Evolutionary conservation across 2,888 invertebrate genomes (phyloP).

Genomic region (Melieria picta): DNA sequence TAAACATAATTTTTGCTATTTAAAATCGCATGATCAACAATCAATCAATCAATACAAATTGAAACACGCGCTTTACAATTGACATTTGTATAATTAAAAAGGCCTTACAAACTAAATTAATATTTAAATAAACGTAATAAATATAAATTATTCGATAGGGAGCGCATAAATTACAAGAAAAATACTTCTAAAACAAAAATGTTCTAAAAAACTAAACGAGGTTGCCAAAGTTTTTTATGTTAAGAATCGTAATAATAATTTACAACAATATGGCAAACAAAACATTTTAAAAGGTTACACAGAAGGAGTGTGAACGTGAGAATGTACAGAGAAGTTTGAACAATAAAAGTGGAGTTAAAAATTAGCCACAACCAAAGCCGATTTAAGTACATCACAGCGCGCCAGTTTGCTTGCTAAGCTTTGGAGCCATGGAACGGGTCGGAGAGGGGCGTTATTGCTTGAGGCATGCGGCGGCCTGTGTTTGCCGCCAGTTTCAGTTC

Average conservation of each 20-base stretch:
- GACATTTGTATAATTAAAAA: too few relatives aligned
- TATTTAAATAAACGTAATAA: too few relatives aligned
- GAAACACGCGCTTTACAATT: too few relatives aligned
- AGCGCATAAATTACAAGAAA: too few relatives aligned
- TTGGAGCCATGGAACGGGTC: neutral
- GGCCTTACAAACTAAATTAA: too few relatives aligned
- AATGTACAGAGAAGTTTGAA: neutral
- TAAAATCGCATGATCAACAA: too few relatives aligned
- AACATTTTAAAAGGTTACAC: neutral
- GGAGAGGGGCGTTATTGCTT: neutral
- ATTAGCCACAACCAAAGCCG: constrained; percentile 1
- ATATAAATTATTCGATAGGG: too few relatives aligned
- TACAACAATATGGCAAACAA: constrained; percentile 1
- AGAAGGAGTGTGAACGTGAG: constrained; percentile 3
- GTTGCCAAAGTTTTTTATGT: too few relatives aligned
- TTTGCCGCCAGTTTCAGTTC: constrained; percentile 4
- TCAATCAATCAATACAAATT: too few relatives aligned
- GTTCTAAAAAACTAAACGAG: too few relatives aligned
- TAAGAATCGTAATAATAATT: neutral
- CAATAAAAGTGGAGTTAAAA: neutral
- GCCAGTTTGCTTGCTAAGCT: constrained; percentile 4
- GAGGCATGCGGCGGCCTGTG: neutral
- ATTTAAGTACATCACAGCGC: constrained; percentile 31
- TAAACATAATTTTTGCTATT: too few relatives aligned
- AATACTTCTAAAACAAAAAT: too few relatives aligned